Evolutionary conservation across 1,140 invertebrate genomes (phyloP).

Genomic region (Grapholita molesta): DNA sequence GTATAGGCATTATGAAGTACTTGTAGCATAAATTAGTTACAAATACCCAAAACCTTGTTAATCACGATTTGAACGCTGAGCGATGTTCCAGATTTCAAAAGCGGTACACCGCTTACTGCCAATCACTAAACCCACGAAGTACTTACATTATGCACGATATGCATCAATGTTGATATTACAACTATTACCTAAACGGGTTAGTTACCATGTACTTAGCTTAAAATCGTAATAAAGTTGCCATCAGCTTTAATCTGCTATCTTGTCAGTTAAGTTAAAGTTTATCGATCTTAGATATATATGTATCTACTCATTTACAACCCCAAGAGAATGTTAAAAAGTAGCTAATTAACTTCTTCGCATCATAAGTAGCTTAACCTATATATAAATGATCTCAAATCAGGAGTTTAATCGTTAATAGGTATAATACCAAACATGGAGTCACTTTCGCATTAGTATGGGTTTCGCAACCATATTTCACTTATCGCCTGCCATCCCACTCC

Average conservation of each 20-base stretch:
- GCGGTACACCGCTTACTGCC: neutral
- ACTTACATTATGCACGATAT: neutral
- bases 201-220: neutral
- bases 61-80: neutral
- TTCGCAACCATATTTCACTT: neutral
- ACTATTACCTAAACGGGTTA: neutral
- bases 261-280: too few relatives aligned
- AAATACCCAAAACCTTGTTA: neutral
- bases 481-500: neutral
- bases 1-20: too few relatives aligned
- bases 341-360: too few relatives aligned
- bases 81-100: neutral
- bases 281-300: too few relatives aligned
- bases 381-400: too few relatives aligned
- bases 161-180: neutral
- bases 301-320: too few relatives aligned
- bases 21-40: neutral
- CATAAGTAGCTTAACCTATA: too few relatives aligned
- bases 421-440: neutral
- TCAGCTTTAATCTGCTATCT: too few relatives aligned
- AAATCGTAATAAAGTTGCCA: too few relatives aligned
- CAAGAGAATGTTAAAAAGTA: too few relatives aligned
- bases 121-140: constrained; percentile 5
- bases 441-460: neutral
- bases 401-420: too few relatives aligned